A percentile compares a stretch with the other conserved stretches of the same genome.
Conservation (phyloP, 2,113 vertebrate species). For the Fulmarus glacialis region DNA sequence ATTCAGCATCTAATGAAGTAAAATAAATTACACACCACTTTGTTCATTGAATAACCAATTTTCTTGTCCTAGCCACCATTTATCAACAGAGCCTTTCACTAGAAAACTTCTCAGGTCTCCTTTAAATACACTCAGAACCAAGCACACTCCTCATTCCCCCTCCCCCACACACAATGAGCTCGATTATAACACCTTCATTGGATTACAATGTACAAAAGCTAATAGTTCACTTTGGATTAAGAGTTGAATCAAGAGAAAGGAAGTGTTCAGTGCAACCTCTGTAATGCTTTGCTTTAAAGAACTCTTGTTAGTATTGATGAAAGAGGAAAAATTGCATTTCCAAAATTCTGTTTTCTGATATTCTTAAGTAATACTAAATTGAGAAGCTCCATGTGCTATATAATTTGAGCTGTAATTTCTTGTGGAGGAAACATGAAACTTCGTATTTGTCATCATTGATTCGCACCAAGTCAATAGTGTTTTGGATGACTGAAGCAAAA, state of each 20-base stretch:
- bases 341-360: neutral
- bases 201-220: neutral
- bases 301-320: neutral
- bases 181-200: neutral
- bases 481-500: neutral
- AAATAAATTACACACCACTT: slow-evolving; percentile 73
- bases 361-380: neutral
- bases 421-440: neutral
- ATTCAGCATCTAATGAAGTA: slow-evolving; percentile 74
- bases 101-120: slow-evolving; percentile 25
- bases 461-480: rapidly evolving
- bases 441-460: rapidly evolving
- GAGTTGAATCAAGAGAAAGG: neutral
- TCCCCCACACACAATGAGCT: neutral
- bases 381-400: rapidly evolving
- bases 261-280: neutral
- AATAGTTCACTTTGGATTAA: neutral
- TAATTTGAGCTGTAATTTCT: neutral
- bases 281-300: neutral
- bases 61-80: slow-evolving; percentile 61
- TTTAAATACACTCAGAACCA: neutral
- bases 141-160: neutral
- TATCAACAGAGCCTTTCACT: slow-evolving; percentile 59
- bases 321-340: neutral
- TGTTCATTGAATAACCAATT: slow-evolving; percentile 74